phyloP scores from a whole-genome alignment of 2,888 invertebrate genomes.

The Catonia carolina region DNA sequence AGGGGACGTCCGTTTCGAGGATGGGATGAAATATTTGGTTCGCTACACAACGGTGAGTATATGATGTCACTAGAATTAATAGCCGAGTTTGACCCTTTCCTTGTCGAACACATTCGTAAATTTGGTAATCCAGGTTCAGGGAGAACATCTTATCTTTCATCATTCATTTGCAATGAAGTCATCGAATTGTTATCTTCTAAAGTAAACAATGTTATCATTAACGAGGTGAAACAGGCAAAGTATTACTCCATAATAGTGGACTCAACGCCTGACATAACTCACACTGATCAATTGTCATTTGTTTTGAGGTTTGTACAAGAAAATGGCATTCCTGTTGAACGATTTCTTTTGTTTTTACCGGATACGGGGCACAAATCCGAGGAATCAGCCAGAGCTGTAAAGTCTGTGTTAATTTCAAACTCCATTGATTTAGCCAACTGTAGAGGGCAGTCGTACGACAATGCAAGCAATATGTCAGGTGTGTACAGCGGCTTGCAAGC shows the following conservation, averaged over 20 bases:
- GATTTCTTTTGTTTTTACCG: constrained; percentile 15
- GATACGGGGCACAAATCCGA: constrained; percentile 11
- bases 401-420: constrained; percentile 21
- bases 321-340: constrained; percentile 7
- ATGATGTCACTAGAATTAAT: constrained; percentile 7
- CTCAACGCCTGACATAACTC: constrained; percentile 16
- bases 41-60: constrained; percentile 1
- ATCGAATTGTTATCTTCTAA: constrained; percentile 7
- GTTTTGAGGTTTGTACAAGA: constrained; percentile 11
- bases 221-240: constrained; percentile 14
- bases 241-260: constrained; percentile 16
- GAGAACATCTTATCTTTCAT: constrained; percentile 12
- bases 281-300: constrained; percentile 17
- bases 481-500: constrained; percentile 12
- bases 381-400: constrained; percentile 6
- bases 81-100: constrained; percentile 7
- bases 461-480: constrained; percentile 30
- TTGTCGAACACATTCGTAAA: neutral
- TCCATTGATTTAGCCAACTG: constrained; percentile 30
- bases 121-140: constrained; percentile 11
- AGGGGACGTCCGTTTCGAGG: constrained; percentile 9
- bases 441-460: constrained; percentile 36
- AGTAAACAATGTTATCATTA: constrained; percentile 8
- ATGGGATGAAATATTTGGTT: constrained; percentile 6
- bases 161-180: constrained; percentile 14